phyloP scores from a whole-genome alignment of 2,888 invertebrate genomes.

The Drosophila buzzatii region DNA sequence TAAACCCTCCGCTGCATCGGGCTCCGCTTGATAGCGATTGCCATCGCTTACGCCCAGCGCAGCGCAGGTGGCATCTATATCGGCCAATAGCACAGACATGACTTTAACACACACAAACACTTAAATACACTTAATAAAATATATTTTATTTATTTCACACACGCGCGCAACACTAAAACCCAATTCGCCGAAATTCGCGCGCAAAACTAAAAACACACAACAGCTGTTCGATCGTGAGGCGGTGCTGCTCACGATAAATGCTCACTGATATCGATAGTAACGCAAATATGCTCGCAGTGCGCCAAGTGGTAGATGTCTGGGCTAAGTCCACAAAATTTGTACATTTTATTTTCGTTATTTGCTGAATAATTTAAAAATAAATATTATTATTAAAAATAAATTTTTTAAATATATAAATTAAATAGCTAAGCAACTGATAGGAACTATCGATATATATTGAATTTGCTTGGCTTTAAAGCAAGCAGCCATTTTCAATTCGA shows the following conservation, averaged over 20 bases:
- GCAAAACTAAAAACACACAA: constrained; percentile 32
- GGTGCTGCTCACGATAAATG: constrained; percentile 12
- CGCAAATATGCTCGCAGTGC: constrained; percentile 20
- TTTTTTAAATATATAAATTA: neutral
- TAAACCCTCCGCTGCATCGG: constrained; percentile 84
- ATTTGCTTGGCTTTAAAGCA: neutral
- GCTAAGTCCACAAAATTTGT: neutral
- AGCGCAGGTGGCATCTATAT: constrained; percentile 85
- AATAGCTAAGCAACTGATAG: neutral
- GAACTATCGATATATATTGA: neutral
- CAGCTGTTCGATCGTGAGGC: constrained; percentile 59
- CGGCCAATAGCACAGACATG: constrained; percentile 84
- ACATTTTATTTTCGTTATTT: neutral
- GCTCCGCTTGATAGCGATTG: constrained; percentile 83
- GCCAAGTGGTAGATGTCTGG: constrained; percentile 12
- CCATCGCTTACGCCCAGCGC: constrained; percentile 85
- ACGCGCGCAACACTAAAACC: constrained; percentile 5
- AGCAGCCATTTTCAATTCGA: constrained; percentile 59
- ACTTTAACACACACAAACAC: neutral
- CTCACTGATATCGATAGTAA: constrained; percentile 33
- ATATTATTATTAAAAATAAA: no score
- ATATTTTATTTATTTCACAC: neutral
- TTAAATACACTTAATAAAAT: constrained; percentile 4
- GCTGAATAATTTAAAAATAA: neutral
- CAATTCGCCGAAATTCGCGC: constrained; percentile 45